Evolutionary conservation across 2,888 invertebrate species (phyloP).

Genomic region (Cataglyphis rosenhaueri): DNA sequence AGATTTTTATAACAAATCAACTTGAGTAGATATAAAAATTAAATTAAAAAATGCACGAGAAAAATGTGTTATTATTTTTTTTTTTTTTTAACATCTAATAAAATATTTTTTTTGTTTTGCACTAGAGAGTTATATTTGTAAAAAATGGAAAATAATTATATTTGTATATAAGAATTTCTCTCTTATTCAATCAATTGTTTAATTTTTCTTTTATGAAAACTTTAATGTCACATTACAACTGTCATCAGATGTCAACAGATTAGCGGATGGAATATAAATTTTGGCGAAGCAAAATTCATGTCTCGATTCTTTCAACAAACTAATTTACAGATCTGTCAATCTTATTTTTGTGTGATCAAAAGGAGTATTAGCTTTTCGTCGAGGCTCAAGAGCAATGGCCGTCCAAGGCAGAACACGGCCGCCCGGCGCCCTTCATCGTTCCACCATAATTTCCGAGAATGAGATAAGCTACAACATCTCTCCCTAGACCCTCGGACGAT

Average conservation of each 20-base stretch:
- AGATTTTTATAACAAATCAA: conserved; percentile 29
- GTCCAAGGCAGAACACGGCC: conserved; percentile 63
- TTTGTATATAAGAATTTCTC: background rate
- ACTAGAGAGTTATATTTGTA: background rate
- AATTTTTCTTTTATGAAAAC: background rate
- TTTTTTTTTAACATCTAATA: background rate
- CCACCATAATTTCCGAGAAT: conserved; percentile 83
- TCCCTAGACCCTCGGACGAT: conserved; percentile 76
- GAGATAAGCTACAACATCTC: conserved; percentile 82
- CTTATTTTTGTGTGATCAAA: conserved; percentile 69
- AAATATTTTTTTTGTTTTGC: background rate
- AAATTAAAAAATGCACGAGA: conserved; percentile 15
- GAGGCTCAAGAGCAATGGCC: conserved; percentile 76
- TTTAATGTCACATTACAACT: background rate
- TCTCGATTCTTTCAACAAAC: conserved; percentile 42
- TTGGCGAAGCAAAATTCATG: background rate
- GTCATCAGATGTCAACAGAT: background rate
- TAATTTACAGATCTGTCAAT: conserved; percentile 61
- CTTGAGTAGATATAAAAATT: background rate
- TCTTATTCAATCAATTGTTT: background rate
- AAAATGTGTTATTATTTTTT: background rate
- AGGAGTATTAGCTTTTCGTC: conserved; percentile 71
- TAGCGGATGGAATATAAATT: background rate
- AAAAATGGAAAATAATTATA: background rate
- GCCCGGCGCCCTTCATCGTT: conserved; percentile 78